Percentiles rank a stretch among this genome's conserved stretches.
These are phyloP conservation scores for Ctenoplectra terminalis DNA, from an alignment of 1,140 invertebrate genomes.

Conservation along the genomic window DNA sequence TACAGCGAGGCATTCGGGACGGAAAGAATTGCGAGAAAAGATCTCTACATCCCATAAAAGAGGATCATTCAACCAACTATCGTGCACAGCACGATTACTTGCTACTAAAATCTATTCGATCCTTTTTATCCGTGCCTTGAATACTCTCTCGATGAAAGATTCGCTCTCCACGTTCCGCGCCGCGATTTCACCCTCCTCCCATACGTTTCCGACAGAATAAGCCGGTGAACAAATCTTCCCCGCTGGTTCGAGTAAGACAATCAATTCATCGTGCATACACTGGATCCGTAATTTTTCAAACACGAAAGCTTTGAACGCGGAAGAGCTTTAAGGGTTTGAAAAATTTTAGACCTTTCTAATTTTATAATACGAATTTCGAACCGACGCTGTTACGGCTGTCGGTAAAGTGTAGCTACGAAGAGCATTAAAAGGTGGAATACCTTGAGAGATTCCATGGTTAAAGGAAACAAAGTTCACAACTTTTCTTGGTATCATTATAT, in stretches of 20 bases:
- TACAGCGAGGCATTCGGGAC: not conserved
- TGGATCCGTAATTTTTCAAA: not conserved
- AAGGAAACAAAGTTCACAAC: too few species aligned
- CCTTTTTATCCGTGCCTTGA: conserved; percentile 46
- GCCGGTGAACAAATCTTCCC: not conserved
- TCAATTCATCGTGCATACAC: not conserved
- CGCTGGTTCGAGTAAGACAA: not conserved
- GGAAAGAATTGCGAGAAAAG: conserved; percentile 7
- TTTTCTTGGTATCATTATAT: too few species aligned
- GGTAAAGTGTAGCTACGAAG: too few species aligned
- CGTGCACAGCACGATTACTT: conserved; percentile 30
- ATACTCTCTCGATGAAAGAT: conserved; percentile 30
- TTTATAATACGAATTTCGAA: too few species aligned
- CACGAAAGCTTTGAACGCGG: too few species aligned
- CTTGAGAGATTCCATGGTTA: too few species aligned
- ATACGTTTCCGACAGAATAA: conserved; percentile 6
- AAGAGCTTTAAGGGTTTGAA: too few species aligned
- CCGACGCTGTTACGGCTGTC: too few species aligned
- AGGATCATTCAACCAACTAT: conserved; percentile 33
- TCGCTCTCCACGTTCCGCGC: conserved; percentile 2
- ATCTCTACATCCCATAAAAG: conserved; percentile 24
- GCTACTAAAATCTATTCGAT: conserved; percentile 51
- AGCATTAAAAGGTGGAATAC: too few species aligned
- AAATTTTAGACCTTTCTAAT: too few species aligned
- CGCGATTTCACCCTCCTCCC: not conserved